A percentile compares a stretch with the other conserved stretches of the same genome.
These are phyloP conservation scores for Columba janthina DNA, from an alignment of 2,113 vertebrate genomes.

Conservation along the genomic window DNA sequence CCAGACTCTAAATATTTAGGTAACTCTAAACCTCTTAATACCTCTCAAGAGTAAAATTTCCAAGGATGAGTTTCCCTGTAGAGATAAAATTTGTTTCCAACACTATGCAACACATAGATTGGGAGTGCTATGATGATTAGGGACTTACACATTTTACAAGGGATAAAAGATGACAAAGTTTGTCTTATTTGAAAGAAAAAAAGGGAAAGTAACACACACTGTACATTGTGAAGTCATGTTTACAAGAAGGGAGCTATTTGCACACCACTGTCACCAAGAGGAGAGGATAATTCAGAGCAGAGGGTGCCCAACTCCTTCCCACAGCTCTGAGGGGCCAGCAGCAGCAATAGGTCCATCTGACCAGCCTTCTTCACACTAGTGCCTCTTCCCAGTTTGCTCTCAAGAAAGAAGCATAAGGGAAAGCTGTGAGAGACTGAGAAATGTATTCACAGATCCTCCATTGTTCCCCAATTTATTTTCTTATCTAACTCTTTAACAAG, in stretches of 20 bases:
- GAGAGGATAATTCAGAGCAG: neutral
- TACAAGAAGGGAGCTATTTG: neutral
- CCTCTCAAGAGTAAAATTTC: neutral
- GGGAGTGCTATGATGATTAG: neutral
- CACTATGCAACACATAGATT: neutral
- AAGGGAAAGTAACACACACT: neutral
- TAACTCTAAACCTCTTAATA: neutral
- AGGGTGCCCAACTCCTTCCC: neutral
- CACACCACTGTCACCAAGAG: accelerated
- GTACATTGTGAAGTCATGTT: neutral
- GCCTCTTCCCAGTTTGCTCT: neutral
- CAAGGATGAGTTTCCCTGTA: neutral
- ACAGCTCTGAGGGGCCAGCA: neutral
- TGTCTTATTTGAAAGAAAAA: neutral
- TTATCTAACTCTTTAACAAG: neutral
- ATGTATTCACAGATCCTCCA: neutral
- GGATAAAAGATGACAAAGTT: neutral
- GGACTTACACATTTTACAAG: neutral
- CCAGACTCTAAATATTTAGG: neutral
- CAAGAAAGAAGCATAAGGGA: neutral
- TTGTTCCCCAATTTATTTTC: neutral
- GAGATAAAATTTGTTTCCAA: neutral
- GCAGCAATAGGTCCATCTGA: neutral
- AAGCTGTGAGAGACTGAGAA: neutral
- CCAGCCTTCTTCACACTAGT: accelerated